These are phyloP conservation scores for Coluber constrictor DNA, from an alignment of 2,797 vertebrate genomes.

Conservation along the genomic window DNA sequence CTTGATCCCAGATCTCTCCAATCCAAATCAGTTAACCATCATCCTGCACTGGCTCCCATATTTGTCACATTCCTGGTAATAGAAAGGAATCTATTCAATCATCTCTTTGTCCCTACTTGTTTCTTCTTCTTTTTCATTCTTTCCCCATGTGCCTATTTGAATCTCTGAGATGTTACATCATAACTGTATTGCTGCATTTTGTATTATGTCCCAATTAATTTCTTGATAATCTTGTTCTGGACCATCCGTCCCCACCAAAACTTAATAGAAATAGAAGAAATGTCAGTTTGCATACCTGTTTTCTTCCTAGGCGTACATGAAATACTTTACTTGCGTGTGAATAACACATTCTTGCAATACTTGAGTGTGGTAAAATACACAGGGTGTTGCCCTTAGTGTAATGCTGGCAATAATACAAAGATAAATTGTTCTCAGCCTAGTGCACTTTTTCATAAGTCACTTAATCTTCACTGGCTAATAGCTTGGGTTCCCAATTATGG, in stretches of 20 bases:
- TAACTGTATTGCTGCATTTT: not conserved
- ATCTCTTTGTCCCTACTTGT: not conserved
- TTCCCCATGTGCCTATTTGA: not conserved
- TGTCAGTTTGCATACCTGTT: not conserved
- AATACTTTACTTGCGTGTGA: conserved; percentile 1
- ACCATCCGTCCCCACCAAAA: not conserved
- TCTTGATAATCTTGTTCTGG: not conserved
- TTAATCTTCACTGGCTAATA: not conserved
- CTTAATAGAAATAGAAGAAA: not conserved
- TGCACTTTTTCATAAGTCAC: not conserved
- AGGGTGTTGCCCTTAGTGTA: not conserved
- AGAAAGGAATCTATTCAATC: not conserved
- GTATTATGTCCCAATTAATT: not conserved
- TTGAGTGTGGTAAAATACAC: not conserved
- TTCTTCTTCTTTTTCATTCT: not conserved
- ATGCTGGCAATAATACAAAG: not conserved
- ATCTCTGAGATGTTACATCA: not conserved
- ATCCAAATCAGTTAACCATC: not conserved
- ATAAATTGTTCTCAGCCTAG: not conserved
- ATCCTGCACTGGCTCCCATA: not conserved
- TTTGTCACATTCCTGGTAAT: not conserved
- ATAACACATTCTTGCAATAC: not conserved
- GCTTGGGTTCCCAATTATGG: not conserved
- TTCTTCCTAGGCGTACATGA: not conserved
- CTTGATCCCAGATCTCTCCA: not conserved